Base-by-base conservation (phyloP, 2,797 vertebrate genomes). In the Pseudochromis fuscus region DNA sequence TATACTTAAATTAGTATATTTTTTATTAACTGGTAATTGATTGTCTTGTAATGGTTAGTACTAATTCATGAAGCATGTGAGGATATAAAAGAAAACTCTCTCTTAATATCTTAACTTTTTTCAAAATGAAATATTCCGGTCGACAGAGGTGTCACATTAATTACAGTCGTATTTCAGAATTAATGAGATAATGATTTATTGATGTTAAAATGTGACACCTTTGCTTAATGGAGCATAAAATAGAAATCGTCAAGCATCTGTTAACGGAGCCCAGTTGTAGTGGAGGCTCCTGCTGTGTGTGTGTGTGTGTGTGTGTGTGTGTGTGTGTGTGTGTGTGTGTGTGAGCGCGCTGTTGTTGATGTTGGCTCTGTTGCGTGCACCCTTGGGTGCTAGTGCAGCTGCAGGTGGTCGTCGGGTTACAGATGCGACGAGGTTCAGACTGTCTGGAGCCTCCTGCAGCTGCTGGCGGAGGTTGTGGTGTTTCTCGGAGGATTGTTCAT, bases 181-280 rank as follows among this genome's bases (percentile, higher is more conserved):
- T 77, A 87, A 85, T 81, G 82, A 83, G 81, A 28, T 75, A 79
- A 73, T 84, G 72, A 87, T 87, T 85, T 77, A 86, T 85, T 64
- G 74, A 77, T 15, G 58, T 63, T 75, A 56, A 64, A 70, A 75
- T 62, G 59, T 65, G 65, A 71, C 72, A 79, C 79, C 50, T 82
- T 83, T 76, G 78, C 62, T 75, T 77, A 89, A 86, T 86, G 86
- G 67, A 50, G 67, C 72, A 18, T 64, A 67, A 82, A 88, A 88
- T 84, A 61, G 60, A 78, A 84, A 74, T 66, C 24, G 21, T 64
- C 60, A 44, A 69, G 72, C 81, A 66, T 84, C 81, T 79, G 75
- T 68, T 75, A 52, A 16, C 38, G 6, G 45, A 60, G 58, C 23
- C 12, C 3, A 10, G 24, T 27, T 25, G 24, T 24, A 56, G 16